phyloP scores from a whole-genome alignment of 2,797 vertebrate species.

The Galagoides demidoff region DNA sequence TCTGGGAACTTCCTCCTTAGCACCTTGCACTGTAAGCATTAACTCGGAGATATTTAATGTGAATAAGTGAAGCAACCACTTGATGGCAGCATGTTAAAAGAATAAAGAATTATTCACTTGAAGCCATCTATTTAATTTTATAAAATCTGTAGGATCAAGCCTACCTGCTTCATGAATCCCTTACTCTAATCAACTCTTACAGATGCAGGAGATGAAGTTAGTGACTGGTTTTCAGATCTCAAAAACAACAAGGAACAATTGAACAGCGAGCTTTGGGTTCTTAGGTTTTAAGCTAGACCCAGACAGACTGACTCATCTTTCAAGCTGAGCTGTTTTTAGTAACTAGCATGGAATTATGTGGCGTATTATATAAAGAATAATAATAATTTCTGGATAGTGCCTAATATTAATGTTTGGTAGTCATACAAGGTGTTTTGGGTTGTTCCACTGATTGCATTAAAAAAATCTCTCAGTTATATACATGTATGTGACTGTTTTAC shows the following conservation, averaged over 20 bases:
- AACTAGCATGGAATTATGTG: background rate
- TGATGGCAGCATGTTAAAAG: slow-evolving; percentile 87
- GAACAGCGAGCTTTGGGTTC: background rate
- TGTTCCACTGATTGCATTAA: background rate
- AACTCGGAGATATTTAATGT: slow-evolving; percentile 30
- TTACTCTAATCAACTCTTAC: background rate
- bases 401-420: background rate
- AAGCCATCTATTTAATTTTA: background rate
- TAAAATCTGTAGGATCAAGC: background rate
- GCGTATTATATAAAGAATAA: background rate
- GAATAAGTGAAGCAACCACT: slow-evolving; percentile 73
- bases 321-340: background rate
- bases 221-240: background rate
- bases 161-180: background rate
- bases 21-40: background rate
- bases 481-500: background rate
- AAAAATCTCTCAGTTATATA: background rate
- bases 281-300: slow-evolving; percentile 11
- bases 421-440: slow-evolving; percentile 4
- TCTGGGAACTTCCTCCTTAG: background rate
- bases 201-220: background rate
- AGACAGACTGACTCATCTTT: slow-evolving; percentile 28
- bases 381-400: background rate
- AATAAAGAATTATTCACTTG: slow-evolving; percentile 57
- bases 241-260: background rate